These are phyloP conservation scores for Drosophila nr. perissopoda DNA, from an alignment of 2,888 invertebrate genomes.

Conservation along the genomic window DNA sequence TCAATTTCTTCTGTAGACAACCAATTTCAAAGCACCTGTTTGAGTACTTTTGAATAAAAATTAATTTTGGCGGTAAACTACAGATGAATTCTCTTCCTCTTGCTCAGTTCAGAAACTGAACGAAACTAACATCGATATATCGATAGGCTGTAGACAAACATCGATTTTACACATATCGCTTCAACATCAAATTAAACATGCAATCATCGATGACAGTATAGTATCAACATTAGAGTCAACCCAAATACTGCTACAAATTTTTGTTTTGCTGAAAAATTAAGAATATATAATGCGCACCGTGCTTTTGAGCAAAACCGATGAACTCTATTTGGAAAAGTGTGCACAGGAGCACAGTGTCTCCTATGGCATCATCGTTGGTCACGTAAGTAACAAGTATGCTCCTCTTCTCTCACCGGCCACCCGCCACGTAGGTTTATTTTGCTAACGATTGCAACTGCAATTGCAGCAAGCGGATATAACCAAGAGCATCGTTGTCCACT, in stretches of 20 bases:
- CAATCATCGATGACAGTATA: conserved; percentile 13
- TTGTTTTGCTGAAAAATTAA: conserved; percentile 46
- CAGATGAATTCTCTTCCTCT: neutral
- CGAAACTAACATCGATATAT: conserved; percentile 12
- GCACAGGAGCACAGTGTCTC: conserved; percentile 88
- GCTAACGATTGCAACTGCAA: conserved; percentile 17
- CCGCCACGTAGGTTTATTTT: conserved; percentile 60
- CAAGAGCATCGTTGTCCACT: conserved; percentile 91
- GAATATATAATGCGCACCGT: conserved; percentile 86
- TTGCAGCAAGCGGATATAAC: conserved; percentile 86
- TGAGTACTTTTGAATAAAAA: neutral
- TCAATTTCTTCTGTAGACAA: neutral
- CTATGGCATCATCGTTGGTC: conserved; percentile 92
- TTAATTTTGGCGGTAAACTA: conserved; percentile 7
- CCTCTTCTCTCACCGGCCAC: conserved; percentile 7
- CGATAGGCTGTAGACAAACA: neutral
- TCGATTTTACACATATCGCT: neutral
- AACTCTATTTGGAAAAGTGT: conserved; percentile 89
- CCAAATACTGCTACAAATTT: conserved; percentile 25
- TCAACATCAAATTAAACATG: neutral
- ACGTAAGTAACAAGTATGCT: conserved; percentile 86
- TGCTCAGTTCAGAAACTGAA: conserved; percentile 12
- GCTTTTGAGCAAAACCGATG: conserved; percentile 89
- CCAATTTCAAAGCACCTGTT: conserved; percentile 9
- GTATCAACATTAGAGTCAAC: conserved; percentile 34